A percentile compares a stretch with the other conserved stretches of the same genome.
Conservation (phyloP, 2,888 invertebrate species). For the Drepanosiphum platanoidis region DNA sequence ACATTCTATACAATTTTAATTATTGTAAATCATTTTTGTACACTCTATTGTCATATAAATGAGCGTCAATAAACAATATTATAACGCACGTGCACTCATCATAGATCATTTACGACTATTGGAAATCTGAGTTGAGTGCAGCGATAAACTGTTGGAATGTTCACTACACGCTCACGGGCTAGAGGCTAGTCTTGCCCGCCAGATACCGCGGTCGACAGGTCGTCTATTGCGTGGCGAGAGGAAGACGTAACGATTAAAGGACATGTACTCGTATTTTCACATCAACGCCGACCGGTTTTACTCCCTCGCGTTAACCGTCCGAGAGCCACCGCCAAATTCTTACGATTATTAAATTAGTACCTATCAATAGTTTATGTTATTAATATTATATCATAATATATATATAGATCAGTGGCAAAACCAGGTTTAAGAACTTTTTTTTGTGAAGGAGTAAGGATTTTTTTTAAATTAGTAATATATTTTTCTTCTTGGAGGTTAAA, state of each 20-base stretch:
- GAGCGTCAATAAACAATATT: no score
- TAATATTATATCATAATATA: no score
- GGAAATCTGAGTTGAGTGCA: background rate
- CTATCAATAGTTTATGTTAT: no score
- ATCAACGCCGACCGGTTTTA: background rate
- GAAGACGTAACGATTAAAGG: conserved; percentile 11
- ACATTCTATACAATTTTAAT: no score
- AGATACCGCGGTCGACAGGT: background rate
- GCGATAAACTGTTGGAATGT: background rate
- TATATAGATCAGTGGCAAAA: no score
- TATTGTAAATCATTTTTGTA: no score
- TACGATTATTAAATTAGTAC: no score
- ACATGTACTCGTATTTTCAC: conserved; percentile 14
- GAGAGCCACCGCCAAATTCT: background rate
- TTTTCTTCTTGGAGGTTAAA: no score
- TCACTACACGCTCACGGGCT: background rate
- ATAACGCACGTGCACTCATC: background rate
- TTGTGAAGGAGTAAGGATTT: no score
- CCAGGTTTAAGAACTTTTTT: no score
- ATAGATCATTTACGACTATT: background rate
- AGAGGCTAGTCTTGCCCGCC: background rate
- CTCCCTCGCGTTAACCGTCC: background rate
- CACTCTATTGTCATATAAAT: no score
- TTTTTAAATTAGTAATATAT: no score
- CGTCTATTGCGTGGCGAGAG: background rate